Base-by-base conservation (phyloP, 2,113 vertebrate genomes). In the Mormyrus lacerda region DNA sequence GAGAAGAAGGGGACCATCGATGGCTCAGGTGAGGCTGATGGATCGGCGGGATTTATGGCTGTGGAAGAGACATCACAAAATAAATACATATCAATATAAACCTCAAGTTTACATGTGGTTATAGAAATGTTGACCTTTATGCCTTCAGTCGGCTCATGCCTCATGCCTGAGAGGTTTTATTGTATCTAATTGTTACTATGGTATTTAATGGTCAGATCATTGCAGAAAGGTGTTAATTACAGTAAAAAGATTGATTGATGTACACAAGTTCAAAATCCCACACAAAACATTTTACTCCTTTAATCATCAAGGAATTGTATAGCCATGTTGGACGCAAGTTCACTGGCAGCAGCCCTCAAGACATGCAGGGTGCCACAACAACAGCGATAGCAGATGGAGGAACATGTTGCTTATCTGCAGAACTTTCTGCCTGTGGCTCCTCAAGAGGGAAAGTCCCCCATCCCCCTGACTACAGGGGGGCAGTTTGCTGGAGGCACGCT, bases 381-480 rank as follows among this genome's bases (percentile, higher is more conserved):
- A 53, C 48, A 53, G 85, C 3, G 24, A 31, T 44, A 88, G 91
- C 92, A 93, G 91, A 93, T 91, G 92, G 92, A 90, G n/a, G 53
- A 76, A 51, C 90, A 92, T 90, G 91, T 88, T 91, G 92, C 89
- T 84, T 89, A 87, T 88, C 90, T 90, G 79, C 76, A 89, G 90
- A 69, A 89, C 85, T 85, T 76, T 89, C 51, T 65, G 50, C 84
- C 85, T 88, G 50, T 84, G 39, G 42, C 27, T 8, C 79, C 44
- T 85, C 19, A 53, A 35, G 51, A 44, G 88, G 88, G 88, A 89
- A 87, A 87, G 10, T 39, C 51, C 31, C 85, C 31, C 3, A n/a
- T 11, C n/a, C 1, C 19, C 24, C 39, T 82, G 76, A 44, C 17
- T 24, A 10, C 4, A 27, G 27, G 61, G n/a, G 27, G 61, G 61